phyloP scores from a whole-genome alignment of 2,888 invertebrate species.

The Dolomedes plantarius region DNA sequence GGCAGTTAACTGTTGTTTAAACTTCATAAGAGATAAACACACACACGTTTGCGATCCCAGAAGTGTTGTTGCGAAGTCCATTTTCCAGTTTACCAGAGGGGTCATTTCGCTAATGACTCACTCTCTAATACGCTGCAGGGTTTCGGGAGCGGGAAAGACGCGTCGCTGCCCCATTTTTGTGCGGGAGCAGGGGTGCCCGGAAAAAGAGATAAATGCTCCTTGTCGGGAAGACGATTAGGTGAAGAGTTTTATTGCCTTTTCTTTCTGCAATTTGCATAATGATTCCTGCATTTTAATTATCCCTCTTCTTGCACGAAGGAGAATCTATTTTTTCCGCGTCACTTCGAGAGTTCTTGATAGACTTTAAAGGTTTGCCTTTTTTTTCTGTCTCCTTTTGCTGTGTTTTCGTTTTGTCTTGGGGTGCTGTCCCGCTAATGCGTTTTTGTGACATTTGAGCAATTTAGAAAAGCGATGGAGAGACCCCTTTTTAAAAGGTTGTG shows the following conservation, averaged over 20 bases:
- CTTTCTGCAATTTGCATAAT: conserved; percentile 63
- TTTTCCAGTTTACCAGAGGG: background rate
- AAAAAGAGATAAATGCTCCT: conserved; percentile 46
- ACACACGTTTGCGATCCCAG: background rate
- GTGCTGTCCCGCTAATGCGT: conserved; percentile 25
- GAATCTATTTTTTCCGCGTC: conserved; percentile 12
- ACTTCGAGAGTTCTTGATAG: conserved; percentile 24
- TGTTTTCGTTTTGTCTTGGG: conserved; percentile 2
- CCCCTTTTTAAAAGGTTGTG: conserved; percentile 24
- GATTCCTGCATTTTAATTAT: conserved; percentile 66
- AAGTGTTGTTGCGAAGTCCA: background rate
- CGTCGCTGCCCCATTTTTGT: conserved; percentile 6
- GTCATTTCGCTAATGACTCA: conserved; percentile 55
- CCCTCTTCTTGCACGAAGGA: background rate
- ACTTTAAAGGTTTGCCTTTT: background rate
- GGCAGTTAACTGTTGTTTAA: background rate
- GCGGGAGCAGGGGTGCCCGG: background rate
- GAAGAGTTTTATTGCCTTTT: conserved; percentile 52
- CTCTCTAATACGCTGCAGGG: background rate
- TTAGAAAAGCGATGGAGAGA: conserved; percentile 24
- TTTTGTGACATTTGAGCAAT: conserved; percentile 44
- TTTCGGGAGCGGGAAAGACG: background rate
- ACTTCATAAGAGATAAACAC: background rate
- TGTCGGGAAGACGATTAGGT: conserved; percentile 60
- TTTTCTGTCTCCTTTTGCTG: background rate